Evolutionary conservation across 1,140 invertebrate species (phyloP).

Genomic region (Acromyrmex heyeri): DNA sequence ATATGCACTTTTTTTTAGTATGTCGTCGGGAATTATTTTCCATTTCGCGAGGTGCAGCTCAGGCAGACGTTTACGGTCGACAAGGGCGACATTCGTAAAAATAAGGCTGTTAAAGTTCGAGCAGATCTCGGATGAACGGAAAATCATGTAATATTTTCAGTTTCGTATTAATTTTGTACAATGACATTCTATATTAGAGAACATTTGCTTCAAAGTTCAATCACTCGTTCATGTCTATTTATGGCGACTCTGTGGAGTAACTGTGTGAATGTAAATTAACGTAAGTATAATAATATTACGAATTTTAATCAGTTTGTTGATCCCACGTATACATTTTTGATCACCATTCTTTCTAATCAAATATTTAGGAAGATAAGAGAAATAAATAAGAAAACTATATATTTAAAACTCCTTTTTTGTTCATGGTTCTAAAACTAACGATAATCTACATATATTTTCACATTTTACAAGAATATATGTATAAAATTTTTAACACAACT

Average conservation of each 20-base stretch:
- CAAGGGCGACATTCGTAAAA: background rate
- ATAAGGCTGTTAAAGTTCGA: background rate
- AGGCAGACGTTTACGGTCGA: background rate
- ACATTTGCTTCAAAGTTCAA: constrained; percentile 9
- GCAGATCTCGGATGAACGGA: constrained; percentile 3
- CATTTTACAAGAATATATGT: background rate
- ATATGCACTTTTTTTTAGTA: constrained; percentile 47
- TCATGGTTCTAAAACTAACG: background rate
- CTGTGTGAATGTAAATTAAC: background rate
- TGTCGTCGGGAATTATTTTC: constrained; percentile 57
- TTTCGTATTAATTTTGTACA: constrained; percentile 12
- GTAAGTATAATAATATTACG: background rate
- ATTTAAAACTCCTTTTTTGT: background rate
- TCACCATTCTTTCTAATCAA: background rate
- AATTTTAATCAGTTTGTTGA: background rate
- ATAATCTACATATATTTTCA: background rate
- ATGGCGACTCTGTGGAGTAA: background rate
- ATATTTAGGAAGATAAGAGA: background rate
- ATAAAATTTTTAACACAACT: background rate
- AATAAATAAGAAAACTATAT: background rate
- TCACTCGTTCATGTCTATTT: constrained; percentile 4
- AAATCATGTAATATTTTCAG: background rate
- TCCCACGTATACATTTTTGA: background rate
- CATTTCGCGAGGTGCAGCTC: constrained; percentile 10
- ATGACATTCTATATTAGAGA: background rate